Percentiles rank a stretch among this genome's conserved stretches.
Conservation (phyloP, 1,140 invertebrate species). For the Leguminivora glycinivorella region DNA sequence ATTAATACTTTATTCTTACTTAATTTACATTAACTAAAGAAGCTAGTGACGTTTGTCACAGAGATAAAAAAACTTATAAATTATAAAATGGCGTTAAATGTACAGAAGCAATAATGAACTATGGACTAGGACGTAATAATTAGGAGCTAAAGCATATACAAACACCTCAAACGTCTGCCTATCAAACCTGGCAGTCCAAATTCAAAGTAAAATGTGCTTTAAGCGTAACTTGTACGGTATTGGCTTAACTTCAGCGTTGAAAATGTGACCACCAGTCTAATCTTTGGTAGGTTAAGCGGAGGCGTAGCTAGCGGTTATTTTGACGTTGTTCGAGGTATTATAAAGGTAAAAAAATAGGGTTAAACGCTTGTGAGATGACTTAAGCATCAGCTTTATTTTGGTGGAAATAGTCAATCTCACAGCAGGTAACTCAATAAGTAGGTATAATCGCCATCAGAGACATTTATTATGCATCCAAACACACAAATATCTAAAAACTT, state of each 20-base stretch:
- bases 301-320: conserved; percentile 1
- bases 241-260: not conserved
- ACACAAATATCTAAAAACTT: too few species aligned
- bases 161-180: conserved; percentile 14
- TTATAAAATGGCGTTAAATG: conserved; percentile 50
- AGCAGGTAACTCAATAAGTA: too few species aligned
- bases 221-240: not conserved
- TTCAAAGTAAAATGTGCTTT: conserved; percentile 15
- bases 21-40: conserved; percentile 39
- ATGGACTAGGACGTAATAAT: conserved; percentile 64
- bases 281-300: conserved; percentile 19
- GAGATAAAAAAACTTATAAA: not conserved
- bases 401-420: too few species aligned
- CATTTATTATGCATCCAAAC: too few species aligned
- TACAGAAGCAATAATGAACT: conserved; percentile 60
- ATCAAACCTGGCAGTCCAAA: conserved; percentile 18
- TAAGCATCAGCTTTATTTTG: too few species aligned
- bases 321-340: conserved; percentile 14
- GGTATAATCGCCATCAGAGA: too few species aligned
- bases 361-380: not conserved
- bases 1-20: conserved; percentile 29
- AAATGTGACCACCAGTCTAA: conserved; percentile 16
- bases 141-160: conserved; percentile 27
- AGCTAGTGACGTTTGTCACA: conserved; percentile 24
- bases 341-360: not conserved